phyloP scores from a whole-genome alignment of 2,888 invertebrate genomes.

The Macrosiphum euphorbiae region DNA sequence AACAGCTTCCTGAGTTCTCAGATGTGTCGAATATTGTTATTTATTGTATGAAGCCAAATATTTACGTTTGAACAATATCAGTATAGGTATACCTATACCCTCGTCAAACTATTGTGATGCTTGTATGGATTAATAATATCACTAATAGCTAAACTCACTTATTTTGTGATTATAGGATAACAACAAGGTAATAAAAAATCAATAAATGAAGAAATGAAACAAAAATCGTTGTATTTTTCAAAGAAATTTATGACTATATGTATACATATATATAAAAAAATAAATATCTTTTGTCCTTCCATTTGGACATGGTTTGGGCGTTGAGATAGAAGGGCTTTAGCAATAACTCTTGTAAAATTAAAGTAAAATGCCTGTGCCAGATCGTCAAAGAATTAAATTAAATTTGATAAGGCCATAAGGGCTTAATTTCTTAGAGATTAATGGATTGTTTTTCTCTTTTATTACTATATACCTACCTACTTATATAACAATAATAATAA shows the following conservation, averaged over 20 bases:
- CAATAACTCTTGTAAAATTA: neutral
- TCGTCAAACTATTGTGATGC: neutral
- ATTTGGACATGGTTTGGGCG: neutral
- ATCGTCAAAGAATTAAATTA: too few relatives aligned
- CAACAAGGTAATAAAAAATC: neutral
- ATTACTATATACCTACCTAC: too few relatives aligned
- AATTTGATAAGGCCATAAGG: too few relatives aligned
- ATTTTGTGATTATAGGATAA: neutral
- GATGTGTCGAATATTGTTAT: neutral
- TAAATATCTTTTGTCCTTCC: neutral
- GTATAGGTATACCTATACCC: neutral
- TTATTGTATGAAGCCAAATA: neutral
- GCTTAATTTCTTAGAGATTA: too few relatives aligned
- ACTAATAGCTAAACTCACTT: neutral
- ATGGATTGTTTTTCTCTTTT: too few relatives aligned
- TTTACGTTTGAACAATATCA: neutral
- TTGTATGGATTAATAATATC: neutral
- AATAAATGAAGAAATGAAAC: neutral
- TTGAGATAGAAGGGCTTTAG: neutral
- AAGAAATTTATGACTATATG: neutral
- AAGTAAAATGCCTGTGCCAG: too few relatives aligned
- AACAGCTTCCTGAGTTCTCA: neutral
- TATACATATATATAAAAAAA: neutral
- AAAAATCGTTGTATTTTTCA: neutral
- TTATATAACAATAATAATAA: neutral